phyloP scores from a whole-genome alignment of 2,113 vertebrate species.

The Leptobrachium leishanense region DNA sequence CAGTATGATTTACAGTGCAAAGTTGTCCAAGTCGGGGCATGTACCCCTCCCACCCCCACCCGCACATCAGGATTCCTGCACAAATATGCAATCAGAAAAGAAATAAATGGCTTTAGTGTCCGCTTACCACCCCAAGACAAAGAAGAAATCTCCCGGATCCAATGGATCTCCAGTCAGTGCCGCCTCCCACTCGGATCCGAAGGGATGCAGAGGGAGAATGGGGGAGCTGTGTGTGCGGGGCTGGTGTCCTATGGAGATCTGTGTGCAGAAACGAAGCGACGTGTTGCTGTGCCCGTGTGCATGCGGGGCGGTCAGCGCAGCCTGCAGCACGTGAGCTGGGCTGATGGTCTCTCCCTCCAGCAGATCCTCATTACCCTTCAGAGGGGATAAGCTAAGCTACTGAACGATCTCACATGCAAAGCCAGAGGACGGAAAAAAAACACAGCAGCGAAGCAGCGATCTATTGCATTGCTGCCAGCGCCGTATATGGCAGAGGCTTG shows the following conservation, averaged over 20 bases:
- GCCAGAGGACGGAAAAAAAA: not conserved
- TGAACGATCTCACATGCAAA: constrained; percentile 31
- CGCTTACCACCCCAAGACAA: constrained; percentile 39
- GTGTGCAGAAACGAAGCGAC: not conserved
- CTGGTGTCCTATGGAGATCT: not conserved
- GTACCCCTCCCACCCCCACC: not conserved
- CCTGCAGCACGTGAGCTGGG: constrained; percentile 34
- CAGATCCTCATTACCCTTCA: constrained; percentile 30
- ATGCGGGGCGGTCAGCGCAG: not conserved
- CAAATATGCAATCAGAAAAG: not conserved
- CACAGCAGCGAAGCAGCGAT: not conserved
- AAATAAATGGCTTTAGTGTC: not conserved
- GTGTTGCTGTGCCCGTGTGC: not conserved
- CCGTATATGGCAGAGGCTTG: constrained; percentile 27
- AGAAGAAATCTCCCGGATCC: constrained; percentile 25
- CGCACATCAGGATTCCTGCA: constrained; percentile 4
- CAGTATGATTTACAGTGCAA: not conserved
- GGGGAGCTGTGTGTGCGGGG: not conserved
- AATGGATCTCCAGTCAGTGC: not conserved
- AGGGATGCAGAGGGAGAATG: not conserved
- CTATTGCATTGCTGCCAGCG: constrained; percentile 26
- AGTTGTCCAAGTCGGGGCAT: constrained; percentile 9
- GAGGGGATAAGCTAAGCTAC: constrained; percentile 1
- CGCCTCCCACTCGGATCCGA: not conserved
- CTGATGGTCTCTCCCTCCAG: constrained; percentile 6